Percentiles rank a stretch among this genome's conserved stretches.
phyloP scores from a whole-genome alignment of 2,888 invertebrate genomes.

The Amitus sp. region DNA sequence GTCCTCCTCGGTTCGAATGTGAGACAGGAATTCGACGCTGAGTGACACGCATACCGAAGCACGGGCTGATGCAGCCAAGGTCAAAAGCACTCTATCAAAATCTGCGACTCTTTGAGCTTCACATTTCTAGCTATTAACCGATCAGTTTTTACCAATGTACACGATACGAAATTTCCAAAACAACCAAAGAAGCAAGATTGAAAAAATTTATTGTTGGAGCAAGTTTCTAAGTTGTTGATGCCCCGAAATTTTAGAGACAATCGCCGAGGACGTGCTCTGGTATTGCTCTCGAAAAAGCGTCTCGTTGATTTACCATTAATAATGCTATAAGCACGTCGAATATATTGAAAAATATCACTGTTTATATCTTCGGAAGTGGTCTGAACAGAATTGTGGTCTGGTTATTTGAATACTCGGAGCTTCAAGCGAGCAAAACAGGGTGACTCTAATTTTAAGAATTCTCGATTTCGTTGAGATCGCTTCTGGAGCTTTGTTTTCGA shows the following conservation, averaged over 20 bases:
- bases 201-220: too few relatives aligned
- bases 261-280: background rate
- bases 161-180: too few relatives aligned
- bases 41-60: conserved; percentile 3
- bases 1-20: conserved; percentile 1
- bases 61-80: background rate
- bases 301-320: conserved; percentile 1
- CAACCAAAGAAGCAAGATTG: too few relatives aligned
- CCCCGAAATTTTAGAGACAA: background rate
- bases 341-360: conserved; percentile 2
- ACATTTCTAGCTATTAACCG: too few relatives aligned
- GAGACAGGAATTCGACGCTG: background rate
- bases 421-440: background rate
- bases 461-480: conserved; percentile 5
- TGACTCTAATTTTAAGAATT: conserved; percentile 1
- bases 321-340: background rate
- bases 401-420: background rate
- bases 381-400: background rate
- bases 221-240: too few relatives aligned
- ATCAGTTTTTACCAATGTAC: too few relatives aligned
- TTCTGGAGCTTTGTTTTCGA: conserved; percentile 7
- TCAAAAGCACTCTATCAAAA: background rate
- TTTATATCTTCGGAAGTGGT: conserved; percentile 9
- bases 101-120: background rate
- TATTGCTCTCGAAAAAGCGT: background rate